Percentiles rank a stretch among this genome's conserved stretches.
Conservation (phyloP, 2,888 invertebrate genomes). For the Drosophila testacea region DNA sequence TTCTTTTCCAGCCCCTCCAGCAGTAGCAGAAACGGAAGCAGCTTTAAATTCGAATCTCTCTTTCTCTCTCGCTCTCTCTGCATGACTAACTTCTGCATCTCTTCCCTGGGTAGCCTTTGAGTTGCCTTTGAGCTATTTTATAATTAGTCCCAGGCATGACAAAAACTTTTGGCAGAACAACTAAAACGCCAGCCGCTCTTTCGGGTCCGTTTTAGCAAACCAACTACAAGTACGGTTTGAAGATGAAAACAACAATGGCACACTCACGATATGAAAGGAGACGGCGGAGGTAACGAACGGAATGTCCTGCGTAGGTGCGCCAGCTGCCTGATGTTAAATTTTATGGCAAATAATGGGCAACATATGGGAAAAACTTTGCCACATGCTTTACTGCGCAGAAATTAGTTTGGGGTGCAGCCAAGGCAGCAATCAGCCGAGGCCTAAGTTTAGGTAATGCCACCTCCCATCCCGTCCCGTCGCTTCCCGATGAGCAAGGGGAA, state of each 20-base stretch:
- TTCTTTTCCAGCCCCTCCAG: constrained; percentile 10
- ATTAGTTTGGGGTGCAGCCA: constrained; percentile 71
- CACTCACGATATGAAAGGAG: constrained; percentile 19
- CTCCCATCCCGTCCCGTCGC: background rate
- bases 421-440: constrained; percentile 34
- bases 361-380: constrained; percentile 75
- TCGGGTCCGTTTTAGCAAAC: constrained; percentile 66
- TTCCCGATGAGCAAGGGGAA: constrained; percentile 23
- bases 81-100: constrained; percentile 8
- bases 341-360: constrained; percentile 75
- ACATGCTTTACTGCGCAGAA: constrained; percentile 66
- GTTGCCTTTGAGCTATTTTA: constrained; percentile 80
- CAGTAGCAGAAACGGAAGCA: constrained; percentile 9
- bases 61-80: constrained; percentile 1
- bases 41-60: constrained; percentile 37
- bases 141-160: constrained; percentile 80
- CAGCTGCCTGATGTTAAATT: constrained; percentile 67
- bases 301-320: constrained; percentile 49
- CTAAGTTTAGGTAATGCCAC: constrained; percentile 2
- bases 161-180: constrained; percentile 80
- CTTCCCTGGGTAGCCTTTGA: constrained; percentile 58
- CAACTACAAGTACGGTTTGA: constrained; percentile 40
- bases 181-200: constrained; percentile 64
- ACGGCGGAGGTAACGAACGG: constrained; percentile 16
- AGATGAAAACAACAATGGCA: constrained; percentile 28